These are phyloP conservation scores for Micrastur ruficollis DNA, from an alignment of 2,797 vertebrate species.

Conservation along the genomic window DNA sequence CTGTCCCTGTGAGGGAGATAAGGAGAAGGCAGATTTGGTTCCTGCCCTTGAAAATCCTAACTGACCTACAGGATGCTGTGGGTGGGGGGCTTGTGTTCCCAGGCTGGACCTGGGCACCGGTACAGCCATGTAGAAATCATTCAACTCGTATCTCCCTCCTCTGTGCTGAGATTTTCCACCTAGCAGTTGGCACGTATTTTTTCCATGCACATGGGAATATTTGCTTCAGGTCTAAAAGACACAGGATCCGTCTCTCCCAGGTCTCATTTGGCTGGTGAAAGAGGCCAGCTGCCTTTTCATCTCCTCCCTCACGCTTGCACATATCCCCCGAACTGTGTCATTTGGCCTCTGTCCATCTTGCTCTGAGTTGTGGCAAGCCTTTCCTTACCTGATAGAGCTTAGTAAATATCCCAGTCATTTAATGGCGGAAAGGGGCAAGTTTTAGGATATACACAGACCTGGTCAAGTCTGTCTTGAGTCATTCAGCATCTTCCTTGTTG, in stretches of 20 bases:
- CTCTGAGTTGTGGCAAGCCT: neutral
- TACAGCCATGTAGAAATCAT: neutral
- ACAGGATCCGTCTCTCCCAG: neutral
- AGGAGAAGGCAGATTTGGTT: neutral
- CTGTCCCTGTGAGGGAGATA: rapidly evolving
- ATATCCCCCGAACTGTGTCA: neutral
- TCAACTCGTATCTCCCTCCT: neutral
- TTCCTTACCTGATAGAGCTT: neutral
- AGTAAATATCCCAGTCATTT: neutral
- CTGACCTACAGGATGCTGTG: neutral
- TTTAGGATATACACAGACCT: neutral
- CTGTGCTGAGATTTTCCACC: neutral
- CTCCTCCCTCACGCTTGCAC: neutral
- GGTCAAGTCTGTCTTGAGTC: neutral
- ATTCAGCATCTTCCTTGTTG: neutral
- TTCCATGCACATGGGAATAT: neutral
- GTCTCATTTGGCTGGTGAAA: neutral
- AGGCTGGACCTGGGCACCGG: neutral
- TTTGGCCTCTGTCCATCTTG: neutral
- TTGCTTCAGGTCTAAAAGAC: neutral
- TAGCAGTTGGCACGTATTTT: neutral
- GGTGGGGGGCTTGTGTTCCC: neutral
- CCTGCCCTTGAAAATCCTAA: neutral
- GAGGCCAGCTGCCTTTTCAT: constrained; percentile 11
- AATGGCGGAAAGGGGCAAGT: neutral